Base-by-base conservation (phyloP, 2,797 vertebrate genomes). In the Carduelis carduelis region DNA sequence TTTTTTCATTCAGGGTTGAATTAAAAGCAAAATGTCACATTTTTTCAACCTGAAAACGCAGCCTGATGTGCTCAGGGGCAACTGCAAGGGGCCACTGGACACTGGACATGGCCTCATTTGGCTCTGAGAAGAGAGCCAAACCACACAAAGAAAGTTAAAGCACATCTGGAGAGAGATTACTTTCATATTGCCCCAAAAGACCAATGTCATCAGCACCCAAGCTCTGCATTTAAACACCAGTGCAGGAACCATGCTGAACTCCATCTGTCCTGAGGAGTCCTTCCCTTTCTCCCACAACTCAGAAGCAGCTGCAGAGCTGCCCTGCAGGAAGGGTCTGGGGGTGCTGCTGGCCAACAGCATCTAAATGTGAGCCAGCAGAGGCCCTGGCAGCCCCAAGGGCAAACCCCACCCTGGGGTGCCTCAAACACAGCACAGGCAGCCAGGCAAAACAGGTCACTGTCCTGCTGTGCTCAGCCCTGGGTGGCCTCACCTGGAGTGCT, bases 391-490 rank as follows among this genome's bases (percentile, higher is more conserved):
- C 35, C 19, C 30, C 9, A 0, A 37, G 39, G 21, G 23, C 50
- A 56, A 56, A 34, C n/a, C 20, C 20, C 53, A 56, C n/a, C 55
- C 55, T 56, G 32, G 32, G 23, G 28, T 18, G 17, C 44, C 39
- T 1, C 85, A 65, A 50, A 43, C 66, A 9, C n/a, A 39, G 84
- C 75, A 34, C 55, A 24, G 5, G 34, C 35, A 64, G 32, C 3
- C 0, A 4, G 18, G 1, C 32, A 32, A 3, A 63, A 7, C 49
- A 9, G 30, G 30, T 53, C 52, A 28, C 27, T 21, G 34, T 16
- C 8, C 74, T 56, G 65, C 50, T 28, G 43, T 27, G 43, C 65
- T 18, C 46, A 21, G 52, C 2, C 4, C 32, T 49, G 30, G 23
- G 14, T 11, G 56, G 65, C 59, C 57, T 64, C 65, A 56, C 12